These are phyloP conservation scores for Rhabdophis nuchalis DNA, from an alignment of 2,797 vertebrate genomes.

Conservation along the genomic window DNA sequence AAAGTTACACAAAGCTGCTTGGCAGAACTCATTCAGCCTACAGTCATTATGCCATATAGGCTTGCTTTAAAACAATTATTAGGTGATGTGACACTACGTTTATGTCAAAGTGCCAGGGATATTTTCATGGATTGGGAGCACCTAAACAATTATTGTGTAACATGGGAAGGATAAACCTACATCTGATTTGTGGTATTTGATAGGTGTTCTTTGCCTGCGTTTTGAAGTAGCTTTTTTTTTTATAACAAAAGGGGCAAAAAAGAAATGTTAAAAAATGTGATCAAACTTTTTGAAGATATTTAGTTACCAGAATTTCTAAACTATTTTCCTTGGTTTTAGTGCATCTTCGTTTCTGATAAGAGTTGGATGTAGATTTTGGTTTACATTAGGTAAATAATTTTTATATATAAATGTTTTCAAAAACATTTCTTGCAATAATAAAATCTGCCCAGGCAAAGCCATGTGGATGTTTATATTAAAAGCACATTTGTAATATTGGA, in stretches of 20 bases:
- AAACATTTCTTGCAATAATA: background rate
- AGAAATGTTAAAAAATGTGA: background rate
- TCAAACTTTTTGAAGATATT: background rate
- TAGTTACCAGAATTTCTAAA: background rate
- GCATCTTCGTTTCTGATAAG: background rate
- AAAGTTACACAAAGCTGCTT: background rate
- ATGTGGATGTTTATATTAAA: background rate
- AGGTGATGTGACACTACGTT: background rate
- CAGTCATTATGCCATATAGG: background rate
- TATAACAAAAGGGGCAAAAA: background rate
- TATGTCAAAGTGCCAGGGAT: background rate
- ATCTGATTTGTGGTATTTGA: background rate
- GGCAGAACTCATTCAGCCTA: background rate
- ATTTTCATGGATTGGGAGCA: background rate
- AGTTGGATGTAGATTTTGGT: background rate
- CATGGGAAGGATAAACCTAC: background rate
- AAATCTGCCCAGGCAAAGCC: background rate
- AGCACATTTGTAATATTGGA: background rate
- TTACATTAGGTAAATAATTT: background rate
- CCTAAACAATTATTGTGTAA: background rate
- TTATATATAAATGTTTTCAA: background rate
- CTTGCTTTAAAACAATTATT: background rate
- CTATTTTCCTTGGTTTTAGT: background rate
- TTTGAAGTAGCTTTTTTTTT: background rate
- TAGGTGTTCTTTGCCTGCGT: background rate